Conservation (phyloP, 2,113 vertebrate genomes). For the Notechis scutatus region DNA sequence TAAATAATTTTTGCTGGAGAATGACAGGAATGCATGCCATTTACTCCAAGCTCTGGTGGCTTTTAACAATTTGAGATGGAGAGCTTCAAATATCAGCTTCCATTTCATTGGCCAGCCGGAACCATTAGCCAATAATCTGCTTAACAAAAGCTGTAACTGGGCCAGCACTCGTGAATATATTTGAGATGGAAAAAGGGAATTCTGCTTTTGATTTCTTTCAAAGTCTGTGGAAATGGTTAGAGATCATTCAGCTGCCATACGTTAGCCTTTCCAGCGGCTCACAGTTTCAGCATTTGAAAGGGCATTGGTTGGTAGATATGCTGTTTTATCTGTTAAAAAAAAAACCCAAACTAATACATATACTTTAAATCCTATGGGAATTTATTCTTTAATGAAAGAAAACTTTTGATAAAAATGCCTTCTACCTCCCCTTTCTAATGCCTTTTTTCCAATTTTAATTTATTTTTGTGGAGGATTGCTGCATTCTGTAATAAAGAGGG, state of each 20-base stretch:
- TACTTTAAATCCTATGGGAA: neutral
- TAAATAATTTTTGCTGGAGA: neutral
- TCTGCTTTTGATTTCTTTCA: neutral
- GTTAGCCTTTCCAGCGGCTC: neutral
- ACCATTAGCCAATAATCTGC: neutral
- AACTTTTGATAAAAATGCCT: neutral
- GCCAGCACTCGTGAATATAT: neutral
- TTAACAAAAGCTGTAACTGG: neutral
- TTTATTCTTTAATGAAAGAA: neutral
- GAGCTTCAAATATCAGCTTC: neutral
- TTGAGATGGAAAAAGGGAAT: neutral
- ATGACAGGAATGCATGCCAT: neutral
- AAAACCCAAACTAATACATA: neutral
- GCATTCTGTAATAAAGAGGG: neutral
- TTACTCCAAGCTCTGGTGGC: neutral
- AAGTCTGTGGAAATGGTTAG: neutral
- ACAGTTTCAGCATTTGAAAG: neutral
- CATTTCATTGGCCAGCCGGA: neutral
- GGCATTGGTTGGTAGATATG: neutral
- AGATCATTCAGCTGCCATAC: neutral
- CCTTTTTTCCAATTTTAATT: neutral
- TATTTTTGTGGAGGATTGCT: neutral
- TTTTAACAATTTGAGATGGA: neutral
- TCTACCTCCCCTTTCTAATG: neutral
- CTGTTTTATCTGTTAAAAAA: neutral